Evolutionary conservation across 2,113 vertebrate species (phyloP).

Genomic region (Oceanites oceanicus): DNA sequence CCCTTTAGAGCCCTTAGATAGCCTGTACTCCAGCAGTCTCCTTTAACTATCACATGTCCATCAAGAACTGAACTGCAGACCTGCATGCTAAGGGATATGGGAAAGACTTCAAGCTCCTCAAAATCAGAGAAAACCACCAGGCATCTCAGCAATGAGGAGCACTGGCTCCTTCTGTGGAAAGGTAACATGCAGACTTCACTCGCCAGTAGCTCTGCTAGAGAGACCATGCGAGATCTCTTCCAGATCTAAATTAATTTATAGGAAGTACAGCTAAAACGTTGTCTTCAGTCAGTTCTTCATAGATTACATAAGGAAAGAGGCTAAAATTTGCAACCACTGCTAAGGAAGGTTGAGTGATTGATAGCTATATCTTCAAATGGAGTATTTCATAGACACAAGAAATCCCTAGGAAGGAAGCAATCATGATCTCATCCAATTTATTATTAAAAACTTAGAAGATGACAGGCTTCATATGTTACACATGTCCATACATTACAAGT

Average conservation of each 20-base stretch:
- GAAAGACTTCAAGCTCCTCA: neutral
- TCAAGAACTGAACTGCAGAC: neutral
- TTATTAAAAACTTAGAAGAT: neutral
- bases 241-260: neutral
- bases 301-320: neutral
- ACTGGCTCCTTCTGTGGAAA: neutral
- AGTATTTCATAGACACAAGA: neutral
- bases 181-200: neutral
- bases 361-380: neutral
- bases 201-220: neutral
- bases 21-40: neutral
- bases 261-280: neutral
- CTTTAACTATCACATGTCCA: neutral
- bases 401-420: neutral
- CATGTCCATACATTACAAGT: neutral
- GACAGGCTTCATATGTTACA: neutral
- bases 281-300: neutral
- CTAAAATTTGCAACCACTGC: neutral
- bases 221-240: neutral
- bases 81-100: neutral
- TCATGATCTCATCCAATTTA: neutral
- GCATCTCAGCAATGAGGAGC: neutral
- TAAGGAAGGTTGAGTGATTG: neutral
- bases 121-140: neutral
- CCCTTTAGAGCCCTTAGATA: neutral